Conservation (phyloP, 2,888 invertebrate species). For the Diarsia mendica region DNA sequence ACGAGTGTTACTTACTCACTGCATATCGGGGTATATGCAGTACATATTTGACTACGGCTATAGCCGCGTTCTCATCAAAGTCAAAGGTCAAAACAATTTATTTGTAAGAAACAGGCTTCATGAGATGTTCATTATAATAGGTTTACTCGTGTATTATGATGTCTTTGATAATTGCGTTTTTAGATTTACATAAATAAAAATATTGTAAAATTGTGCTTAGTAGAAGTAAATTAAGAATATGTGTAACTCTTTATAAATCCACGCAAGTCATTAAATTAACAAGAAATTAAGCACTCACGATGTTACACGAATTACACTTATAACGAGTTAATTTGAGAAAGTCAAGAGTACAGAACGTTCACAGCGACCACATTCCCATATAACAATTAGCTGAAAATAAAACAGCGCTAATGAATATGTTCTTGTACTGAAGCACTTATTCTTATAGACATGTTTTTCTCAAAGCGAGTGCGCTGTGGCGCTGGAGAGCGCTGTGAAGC, state of each 20-base stretch:
- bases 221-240: no score
- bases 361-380: conserved; percentile 22
- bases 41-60: neutral
- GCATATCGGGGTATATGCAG: neutral
- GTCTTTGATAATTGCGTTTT: neutral
- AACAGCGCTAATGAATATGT: conserved; percentile 33
- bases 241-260: no score
- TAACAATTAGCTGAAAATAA: conserved; percentile 41
- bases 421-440: conserved; percentile 21
- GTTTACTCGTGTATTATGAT: no score
- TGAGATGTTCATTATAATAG: no score
- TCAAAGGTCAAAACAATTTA: neutral
- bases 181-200: neutral
- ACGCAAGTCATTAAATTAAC: neutral
- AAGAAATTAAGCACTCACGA: neutral
- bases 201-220: neutral
- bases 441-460: conserved; percentile 45
- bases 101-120: neutral
- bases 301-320: neutral
- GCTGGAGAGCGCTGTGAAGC: conserved; percentile 16
- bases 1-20: neutral
- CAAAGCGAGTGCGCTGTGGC: conserved; percentile 29
- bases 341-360: conserved; percentile 7
- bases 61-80: neutral
- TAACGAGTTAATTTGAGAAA: neutral